A percentile compares a stretch with the other conserved stretches of the same genome.
Conservation (phyloP, 2,888 invertebrate genomes). For the Heliconius ismenius region DNA sequence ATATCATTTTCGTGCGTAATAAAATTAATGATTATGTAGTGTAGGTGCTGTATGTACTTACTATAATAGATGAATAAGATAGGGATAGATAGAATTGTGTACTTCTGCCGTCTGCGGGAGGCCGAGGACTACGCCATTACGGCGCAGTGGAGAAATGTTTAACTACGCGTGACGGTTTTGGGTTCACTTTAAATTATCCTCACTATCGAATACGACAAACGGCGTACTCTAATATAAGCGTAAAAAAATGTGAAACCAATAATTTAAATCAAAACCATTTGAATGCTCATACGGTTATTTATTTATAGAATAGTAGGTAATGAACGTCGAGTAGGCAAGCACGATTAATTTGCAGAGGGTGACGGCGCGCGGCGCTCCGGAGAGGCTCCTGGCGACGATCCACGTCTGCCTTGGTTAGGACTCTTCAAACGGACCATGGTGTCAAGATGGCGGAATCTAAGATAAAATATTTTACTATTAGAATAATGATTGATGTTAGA, state of each 20-base stretch:
- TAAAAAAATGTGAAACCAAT: not conserved
- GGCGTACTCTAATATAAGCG: not conserved
- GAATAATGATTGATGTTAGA: not conserved
- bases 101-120: too few species aligned
- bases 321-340: constrained; percentile 24
- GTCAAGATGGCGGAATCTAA: constrained; percentile 92
- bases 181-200: not conserved
- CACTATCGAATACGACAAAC: not conserved
- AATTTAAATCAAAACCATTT: constrained; percentile 6
- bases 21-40: too few species aligned
- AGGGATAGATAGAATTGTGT: too few species aligned
- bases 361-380: constrained; percentile 81
- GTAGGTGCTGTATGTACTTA: too few species aligned
- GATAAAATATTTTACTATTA: constrained; percentile 12
- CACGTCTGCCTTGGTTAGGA: constrained; percentile 83
- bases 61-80: too few species aligned
- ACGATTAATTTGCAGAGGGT: constrained; percentile 59
- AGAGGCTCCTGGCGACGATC: constrained; percentile 87
- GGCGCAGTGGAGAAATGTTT: not conserved
- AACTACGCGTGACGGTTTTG: not conserved
- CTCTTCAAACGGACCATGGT: constrained; percentile 91
- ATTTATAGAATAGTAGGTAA: constrained; percentile 41
- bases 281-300: constrained; percentile 54
- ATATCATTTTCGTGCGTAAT: too few species aligned
- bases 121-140: not conserved